phyloP scores from a whole-genome alignment of 2,113 vertebrate species.

The Ceyx margarethae region DNA sequence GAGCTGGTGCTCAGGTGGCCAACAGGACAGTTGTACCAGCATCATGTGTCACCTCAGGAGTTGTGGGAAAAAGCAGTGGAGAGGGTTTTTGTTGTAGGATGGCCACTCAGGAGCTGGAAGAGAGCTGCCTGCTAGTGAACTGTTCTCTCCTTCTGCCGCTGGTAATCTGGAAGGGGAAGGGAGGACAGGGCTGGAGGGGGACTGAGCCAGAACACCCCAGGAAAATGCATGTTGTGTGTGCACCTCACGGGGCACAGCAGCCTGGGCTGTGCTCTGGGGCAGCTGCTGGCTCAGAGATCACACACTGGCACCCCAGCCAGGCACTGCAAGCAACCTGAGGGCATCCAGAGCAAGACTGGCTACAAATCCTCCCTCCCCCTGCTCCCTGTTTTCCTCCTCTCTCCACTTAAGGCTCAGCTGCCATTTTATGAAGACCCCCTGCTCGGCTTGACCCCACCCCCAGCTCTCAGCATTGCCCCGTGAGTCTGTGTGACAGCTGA shows the following conservation, averaged over 20 bases:
- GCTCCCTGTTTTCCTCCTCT: neutral
- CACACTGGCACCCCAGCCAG: neutral
- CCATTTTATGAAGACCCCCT: neutral
- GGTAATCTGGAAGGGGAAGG: slow-evolving; percentile 83
- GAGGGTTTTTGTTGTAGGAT: neutral
- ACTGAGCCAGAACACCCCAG: neutral
- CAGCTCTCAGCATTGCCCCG: neutral
- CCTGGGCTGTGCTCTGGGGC: neutral
- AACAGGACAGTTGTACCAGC: neutral
- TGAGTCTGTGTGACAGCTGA: neutral
- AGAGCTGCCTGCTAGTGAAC: slow-evolving; percentile 82
- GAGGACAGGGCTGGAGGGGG: neutral
- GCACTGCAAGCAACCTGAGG: neutral
- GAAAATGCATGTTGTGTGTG: neutral
- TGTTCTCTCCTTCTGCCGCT: slow-evolving; percentile 95
- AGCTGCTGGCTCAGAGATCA: neutral
- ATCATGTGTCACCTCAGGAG: neutral
- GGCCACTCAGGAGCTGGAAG: neutral
- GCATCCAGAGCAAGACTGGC: neutral
- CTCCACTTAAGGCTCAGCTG: neutral
- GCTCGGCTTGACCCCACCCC: neutral
- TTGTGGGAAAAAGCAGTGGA: neutral
- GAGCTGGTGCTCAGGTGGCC: neutral
- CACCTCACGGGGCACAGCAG: neutral
- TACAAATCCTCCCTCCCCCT: neutral